These are phyloP conservation scores for Eupithecia subumbrata DNA, from an alignment of 2,888 invertebrate genomes.

Conservation along the genomic window DNA sequence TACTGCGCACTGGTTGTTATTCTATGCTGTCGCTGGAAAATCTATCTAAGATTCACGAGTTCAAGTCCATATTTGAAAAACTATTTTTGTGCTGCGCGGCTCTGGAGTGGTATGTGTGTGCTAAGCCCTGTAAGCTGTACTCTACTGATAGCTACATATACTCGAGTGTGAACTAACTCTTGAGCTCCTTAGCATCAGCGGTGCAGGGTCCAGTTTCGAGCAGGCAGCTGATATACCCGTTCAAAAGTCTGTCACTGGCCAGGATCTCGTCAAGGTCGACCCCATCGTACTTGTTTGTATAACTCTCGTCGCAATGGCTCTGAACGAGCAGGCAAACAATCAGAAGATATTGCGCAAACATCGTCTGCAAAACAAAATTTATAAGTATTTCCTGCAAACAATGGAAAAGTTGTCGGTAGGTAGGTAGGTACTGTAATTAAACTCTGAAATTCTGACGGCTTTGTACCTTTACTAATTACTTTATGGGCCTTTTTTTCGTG, in stretches of 20 bases:
- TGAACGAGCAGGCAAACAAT: conserved; percentile 41
- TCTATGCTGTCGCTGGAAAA: too few species aligned
- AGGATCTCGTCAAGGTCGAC: conserved; percentile 89
- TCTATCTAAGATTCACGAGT: too few species aligned
- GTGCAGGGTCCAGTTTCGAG: conserved; percentile 87
- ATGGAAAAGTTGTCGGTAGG: neutral
- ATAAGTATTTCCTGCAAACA: neutral
- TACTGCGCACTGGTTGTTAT: too few species aligned
- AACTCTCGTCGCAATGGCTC: conserved; percentile 53
- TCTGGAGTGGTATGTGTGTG: neutral
- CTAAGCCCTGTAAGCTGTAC: too few species aligned
- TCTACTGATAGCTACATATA: too few species aligned
- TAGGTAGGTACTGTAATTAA: neutral
- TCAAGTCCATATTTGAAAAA: too few species aligned
- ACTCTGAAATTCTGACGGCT: neutral
- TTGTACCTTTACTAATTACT: neutral
- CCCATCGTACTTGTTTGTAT: conserved; percentile 89
- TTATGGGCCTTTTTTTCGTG: neutral
- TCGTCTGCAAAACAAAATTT: conserved; percentile 41
- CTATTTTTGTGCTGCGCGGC: too few species aligned
- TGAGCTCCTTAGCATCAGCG: conserved; percentile 88
- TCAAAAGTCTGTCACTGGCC: conserved; percentile 86
- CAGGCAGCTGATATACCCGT: conserved; percentile 88
- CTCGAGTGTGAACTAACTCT: too few species aligned
- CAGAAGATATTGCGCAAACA: conserved; percentile 46